Percentiles rank a stretch among this genome's conserved stretches.
phyloP scores from a whole-genome alignment of 2,888 invertebrate species.

The Oxyscelio sp. region DNA sequence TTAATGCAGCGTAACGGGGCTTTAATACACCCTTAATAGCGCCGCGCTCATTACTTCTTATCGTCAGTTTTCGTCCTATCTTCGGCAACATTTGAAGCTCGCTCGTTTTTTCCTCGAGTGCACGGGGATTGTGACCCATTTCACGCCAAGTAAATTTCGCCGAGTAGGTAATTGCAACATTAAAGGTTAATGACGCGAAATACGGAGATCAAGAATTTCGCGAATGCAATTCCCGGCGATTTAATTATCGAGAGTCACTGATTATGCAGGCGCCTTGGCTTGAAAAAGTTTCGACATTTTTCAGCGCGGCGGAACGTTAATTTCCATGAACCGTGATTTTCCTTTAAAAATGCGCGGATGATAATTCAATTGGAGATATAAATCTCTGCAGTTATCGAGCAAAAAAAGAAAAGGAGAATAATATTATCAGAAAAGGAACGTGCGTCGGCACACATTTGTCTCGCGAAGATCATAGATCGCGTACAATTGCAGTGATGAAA shows the following conservation, averaged over 20 bases:
- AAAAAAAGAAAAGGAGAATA: too few relatives aligned
- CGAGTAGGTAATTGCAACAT: constrained; percentile 62
- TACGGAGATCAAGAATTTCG: constrained; percentile 42
- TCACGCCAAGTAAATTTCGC: constrained; percentile 63
- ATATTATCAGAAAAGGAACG: too few relatives aligned
- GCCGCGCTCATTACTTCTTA: constrained; percentile 64
- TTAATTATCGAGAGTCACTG: constrained; percentile 50
- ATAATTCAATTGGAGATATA: constrained; percentile 23
- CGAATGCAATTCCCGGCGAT: constrained; percentile 53
- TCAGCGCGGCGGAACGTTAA: not conserved
- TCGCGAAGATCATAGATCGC: too few relatives aligned
- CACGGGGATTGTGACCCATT: constrained; percentile 64
- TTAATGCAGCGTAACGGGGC: constrained; percentile 58
- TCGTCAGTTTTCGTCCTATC: constrained; percentile 53
- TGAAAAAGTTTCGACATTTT: constrained; percentile 13
- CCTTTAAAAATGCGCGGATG: constrained; percentile 9
- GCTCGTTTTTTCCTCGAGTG: constrained; percentile 54
- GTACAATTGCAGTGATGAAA: too few relatives aligned
- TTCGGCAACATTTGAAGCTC: constrained; percentile 36
- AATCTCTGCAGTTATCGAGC: constrained; percentile 15
- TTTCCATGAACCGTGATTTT: constrained; percentile 13
- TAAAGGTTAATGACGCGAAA: constrained; percentile 64
- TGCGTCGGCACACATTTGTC: too few relatives aligned
- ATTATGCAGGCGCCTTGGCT: constrained; percentile 40
- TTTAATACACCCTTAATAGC: constrained; percentile 68